Conservation (phyloP, 1,140 invertebrate species). For the Luehdorfia chinensis region DNA sequence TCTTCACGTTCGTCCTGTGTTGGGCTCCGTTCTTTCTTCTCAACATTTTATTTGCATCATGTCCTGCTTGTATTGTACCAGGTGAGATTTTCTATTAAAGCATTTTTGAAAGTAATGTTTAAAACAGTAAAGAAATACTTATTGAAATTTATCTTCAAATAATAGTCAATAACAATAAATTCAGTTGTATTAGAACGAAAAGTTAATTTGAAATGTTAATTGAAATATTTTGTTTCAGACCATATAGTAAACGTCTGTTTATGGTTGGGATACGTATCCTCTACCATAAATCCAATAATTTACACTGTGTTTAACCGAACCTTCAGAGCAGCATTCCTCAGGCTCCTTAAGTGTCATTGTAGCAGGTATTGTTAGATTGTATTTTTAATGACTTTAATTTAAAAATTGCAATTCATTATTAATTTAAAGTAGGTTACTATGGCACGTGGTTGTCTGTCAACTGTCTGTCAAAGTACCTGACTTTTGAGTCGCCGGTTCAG, state of each 20-base stretch:
- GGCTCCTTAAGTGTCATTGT: constrained; percentile 86
- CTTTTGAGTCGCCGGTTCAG: no score
- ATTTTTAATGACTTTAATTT: neutral
- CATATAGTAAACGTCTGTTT: constrained; percentile 87
- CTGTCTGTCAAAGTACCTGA: no score
- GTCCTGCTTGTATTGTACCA: constrained; percentile 83
- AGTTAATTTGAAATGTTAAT: no score
- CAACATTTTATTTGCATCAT: constrained; percentile 89
- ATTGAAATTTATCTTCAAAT: no score
- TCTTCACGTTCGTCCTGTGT: constrained; percentile 93
- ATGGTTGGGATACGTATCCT: constrained; percentile 94
- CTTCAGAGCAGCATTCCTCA: constrained; percentile 90
- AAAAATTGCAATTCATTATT: no score
- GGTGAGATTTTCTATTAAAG: constrained; percentile 65
- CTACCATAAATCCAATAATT: constrained; percentile 90
- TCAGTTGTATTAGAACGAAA: no score
- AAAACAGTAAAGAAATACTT: no score
- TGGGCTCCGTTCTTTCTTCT: constrained; percentile 94
- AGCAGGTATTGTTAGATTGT: constrained; percentile 80
- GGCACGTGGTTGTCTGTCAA: no score
- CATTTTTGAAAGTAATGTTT: no score
- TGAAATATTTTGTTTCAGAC: no score
- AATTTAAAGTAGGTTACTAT: no score
- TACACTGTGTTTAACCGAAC: constrained; percentile 94
- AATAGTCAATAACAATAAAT: no score